phyloP scores from a whole-genome alignment of 2,797 vertebrate genomes.

The Enteromius argenteus region DNA sequence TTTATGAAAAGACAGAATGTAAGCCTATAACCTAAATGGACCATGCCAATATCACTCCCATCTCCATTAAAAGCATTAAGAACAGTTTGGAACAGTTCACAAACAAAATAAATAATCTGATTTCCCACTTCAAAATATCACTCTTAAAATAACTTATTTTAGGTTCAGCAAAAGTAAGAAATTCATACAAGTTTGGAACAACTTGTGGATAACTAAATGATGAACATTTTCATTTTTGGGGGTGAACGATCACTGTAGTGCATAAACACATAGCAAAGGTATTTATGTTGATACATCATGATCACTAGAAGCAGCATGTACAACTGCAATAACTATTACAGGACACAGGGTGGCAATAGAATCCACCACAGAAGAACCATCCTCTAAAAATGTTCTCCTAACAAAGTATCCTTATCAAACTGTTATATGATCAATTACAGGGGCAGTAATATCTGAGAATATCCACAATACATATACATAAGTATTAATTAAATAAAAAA shows the following conservation, averaged over 20 bases:
- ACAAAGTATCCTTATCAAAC: conserved; percentile 4
- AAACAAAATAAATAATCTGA: not conserved
- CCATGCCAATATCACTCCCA: not conserved
- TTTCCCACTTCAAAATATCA: not conserved
- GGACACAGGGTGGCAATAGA: conserved; percentile 65
- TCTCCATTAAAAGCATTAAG: not conserved
- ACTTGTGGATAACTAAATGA: not conserved
- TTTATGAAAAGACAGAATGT: conserved; percentile 17
- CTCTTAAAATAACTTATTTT: not conserved
- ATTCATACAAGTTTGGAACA: not conserved
- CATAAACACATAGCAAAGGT: not conserved
- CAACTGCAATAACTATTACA: conserved; percentile 25
- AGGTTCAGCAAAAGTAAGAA: not conserved
- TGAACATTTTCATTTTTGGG: not conserved
- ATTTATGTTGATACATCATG: not conserved
- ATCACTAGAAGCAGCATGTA: not conserved
- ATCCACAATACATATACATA: not conserved
- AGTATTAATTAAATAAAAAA: too few species aligned
- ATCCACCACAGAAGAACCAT: conserved; percentile 13
- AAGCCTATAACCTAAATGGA: not conserved
- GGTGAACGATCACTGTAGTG: not conserved
- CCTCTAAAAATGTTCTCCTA: not conserved
- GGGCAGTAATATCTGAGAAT: not conserved
- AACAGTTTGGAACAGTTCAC: not conserved
- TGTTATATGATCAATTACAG: conserved; percentile 6